These are phyloP conservation scores for Iguana delicatissima DNA, from an alignment of 2,797 vertebrate genomes.

Conservation along the genomic window DNA sequence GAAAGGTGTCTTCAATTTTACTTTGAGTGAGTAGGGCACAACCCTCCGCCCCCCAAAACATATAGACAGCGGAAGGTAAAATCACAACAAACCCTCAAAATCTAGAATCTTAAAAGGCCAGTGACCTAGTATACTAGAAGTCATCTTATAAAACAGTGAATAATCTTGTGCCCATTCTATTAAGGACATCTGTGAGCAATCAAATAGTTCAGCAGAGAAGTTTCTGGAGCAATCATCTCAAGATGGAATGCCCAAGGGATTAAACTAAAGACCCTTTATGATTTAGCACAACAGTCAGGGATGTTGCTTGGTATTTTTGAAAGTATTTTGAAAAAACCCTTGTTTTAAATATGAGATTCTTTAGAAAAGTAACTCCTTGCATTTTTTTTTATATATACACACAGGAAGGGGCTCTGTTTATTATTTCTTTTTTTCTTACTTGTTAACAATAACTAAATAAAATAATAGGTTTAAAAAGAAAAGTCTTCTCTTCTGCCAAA, in stretches of 20 bases:
- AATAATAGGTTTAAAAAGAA: not conserved
- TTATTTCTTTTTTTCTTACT: not conserved
- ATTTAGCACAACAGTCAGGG: not conserved
- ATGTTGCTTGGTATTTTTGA: not conserved
- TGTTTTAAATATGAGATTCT: not conserved
- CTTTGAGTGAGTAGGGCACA: not conserved
- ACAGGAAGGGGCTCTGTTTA: too few relatives aligned
- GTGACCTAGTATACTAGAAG: not conserved
- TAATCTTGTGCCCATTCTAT: not conserved
- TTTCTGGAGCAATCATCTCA: not conserved
- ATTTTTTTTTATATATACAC: not conserved
- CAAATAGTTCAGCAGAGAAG: not conserved
- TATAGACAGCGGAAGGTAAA: not conserved
- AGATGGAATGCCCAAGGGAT: not conserved
- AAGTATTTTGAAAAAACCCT: not conserved
- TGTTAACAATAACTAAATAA: not conserved
- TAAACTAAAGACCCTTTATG: not conserved
- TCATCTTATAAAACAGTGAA: not conserved
- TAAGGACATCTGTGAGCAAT: not conserved
- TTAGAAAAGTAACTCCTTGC: not conserved
- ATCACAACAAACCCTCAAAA: not conserved
- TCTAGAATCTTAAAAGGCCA: not conserved
- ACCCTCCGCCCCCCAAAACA: not conserved
- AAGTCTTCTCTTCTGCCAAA: not conserved
- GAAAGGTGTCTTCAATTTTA: not conserved